A percentile compares a stretch with the other conserved stretches of the same genome.
Evolutionary conservation across 2,888 invertebrate genomes (phyloP).

Genomic region (Eupithecia abbreviata): DNA sequence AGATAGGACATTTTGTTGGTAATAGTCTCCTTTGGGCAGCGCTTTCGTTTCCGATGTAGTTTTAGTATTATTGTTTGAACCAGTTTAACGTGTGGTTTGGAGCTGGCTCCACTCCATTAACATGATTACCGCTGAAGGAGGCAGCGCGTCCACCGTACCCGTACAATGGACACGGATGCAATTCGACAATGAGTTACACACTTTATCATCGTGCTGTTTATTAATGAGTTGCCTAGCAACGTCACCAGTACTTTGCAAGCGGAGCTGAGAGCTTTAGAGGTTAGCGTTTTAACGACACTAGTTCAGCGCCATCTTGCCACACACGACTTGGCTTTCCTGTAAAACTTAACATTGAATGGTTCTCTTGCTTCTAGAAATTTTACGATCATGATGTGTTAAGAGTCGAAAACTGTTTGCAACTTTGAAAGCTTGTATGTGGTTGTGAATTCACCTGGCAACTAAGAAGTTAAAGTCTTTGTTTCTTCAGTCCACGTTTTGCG

Average conservation of each 20-base stretch:
- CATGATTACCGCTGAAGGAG: not conserved
- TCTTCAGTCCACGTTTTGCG: not conserved
- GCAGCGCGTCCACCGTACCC: not conserved
- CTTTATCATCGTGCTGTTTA: not conserved
- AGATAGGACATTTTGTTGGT: not conserved
- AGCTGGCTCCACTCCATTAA: not conserved
- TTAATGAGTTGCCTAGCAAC: not conserved
- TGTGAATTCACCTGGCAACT: not conserved
- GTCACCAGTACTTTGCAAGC: not conserved
- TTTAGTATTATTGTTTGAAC: not conserved
- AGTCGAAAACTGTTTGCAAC: constrained; percentile 6
- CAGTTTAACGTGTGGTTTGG: not conserved
- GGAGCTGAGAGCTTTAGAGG: not conserved
- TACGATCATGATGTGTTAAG: constrained; percentile 6
- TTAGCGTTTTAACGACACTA: not conserved
- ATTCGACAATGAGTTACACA: not conserved
- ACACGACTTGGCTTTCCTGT: not conserved
- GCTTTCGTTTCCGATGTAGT: not conserved
- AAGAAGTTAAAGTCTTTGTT: not conserved
- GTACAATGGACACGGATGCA: not conserved
- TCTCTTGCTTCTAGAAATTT: constrained; percentile 2
- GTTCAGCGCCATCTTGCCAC: not conserved
- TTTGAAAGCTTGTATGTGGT: constrained; percentile 11
- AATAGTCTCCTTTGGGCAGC: not conserved
- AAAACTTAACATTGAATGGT: not conserved